Evolutionary conservation across 1,140 invertebrate genomes (phyloP).

Genomic region (Acyrthosiphon pisum): DNA sequence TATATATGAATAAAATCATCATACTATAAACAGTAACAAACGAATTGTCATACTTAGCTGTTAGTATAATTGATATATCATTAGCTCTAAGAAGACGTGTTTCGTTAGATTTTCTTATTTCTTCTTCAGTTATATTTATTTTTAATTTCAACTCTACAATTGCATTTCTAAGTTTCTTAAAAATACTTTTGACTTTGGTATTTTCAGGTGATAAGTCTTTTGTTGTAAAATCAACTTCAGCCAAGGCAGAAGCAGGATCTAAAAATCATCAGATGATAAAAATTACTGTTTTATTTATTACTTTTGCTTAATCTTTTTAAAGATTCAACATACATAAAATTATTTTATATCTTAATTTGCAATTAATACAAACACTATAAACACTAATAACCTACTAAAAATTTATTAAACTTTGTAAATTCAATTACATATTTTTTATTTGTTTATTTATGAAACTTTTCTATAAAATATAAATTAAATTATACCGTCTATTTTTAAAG

Average conservation of each 20-base stretch:
- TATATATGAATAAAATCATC: background rate
- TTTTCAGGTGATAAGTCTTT: background rate
- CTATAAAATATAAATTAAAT: background rate
- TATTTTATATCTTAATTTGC: background rate
- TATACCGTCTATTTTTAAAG: background rate
- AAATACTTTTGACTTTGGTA: background rate
- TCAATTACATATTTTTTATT: background rate
- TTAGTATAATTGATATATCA: constrained; percentile 11
- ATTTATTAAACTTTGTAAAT: background rate
- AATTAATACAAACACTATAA: background rate
- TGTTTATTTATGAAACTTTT: background rate
- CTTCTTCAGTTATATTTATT: constrained; percentile 23
- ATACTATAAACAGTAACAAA: background rate
- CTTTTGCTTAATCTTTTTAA: background rate
- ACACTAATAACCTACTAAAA: background rate
- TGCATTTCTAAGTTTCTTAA: background rate
- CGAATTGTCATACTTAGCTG: background rate
- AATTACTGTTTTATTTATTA: background rate
- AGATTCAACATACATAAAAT: background rate
- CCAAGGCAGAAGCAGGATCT: background rate
- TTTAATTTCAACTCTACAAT: background rate
- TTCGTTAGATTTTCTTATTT: background rate
- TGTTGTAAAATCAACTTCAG: background rate
- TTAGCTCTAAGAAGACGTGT: background rate
- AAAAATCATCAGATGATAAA: background rate